These are phyloP conservation scores for Pangasius macronema DNA, from an alignment of 2,797 vertebrate species.

Conservation along the genomic window DNA sequence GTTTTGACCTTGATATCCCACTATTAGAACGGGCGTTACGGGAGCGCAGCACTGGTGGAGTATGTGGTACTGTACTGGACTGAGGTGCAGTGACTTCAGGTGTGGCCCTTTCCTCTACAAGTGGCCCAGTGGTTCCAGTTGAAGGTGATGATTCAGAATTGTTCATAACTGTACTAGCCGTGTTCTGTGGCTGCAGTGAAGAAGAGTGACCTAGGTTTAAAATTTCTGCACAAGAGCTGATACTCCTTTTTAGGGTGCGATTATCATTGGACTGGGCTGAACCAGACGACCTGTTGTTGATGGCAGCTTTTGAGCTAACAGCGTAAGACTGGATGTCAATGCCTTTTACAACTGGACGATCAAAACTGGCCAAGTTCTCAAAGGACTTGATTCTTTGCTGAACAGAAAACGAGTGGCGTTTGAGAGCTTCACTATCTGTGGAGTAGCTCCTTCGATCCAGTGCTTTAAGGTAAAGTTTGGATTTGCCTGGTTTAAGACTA, in stretches of 20 bases:
- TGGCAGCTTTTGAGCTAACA: constrained; percentile 71
- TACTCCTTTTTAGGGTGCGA: constrained; percentile 73
- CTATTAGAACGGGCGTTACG: constrained; percentile 67
- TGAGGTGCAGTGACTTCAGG: constrained; percentile 29
- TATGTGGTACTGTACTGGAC: constrained; percentile 32
- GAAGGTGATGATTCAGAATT: constrained; percentile 53
- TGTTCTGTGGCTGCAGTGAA: constrained; percentile 63
- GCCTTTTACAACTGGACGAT: constrained; percentile 76
- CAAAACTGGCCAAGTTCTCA: constrained; percentile 89
- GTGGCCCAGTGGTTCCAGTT: constrained; percentile 38
- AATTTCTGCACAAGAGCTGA: constrained; percentile 80
- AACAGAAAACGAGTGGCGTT: constrained; percentile 87
- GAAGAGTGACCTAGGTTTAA: constrained; percentile 60
- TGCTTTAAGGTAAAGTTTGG: constrained; percentile 65
- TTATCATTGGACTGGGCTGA: constrained; percentile 67
- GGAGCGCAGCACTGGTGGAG: constrained; percentile 69
- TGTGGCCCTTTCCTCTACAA: constrained; percentile 23
- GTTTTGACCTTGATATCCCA: constrained; percentile 72
- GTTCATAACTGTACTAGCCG: constrained; percentile 55
- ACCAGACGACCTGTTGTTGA: constrained; percentile 80
- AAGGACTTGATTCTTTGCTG: constrained; percentile 95
- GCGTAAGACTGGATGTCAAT: constrained; percentile 75
- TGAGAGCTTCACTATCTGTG: constrained; percentile 75
- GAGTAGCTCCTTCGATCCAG: constrained; percentile 75
- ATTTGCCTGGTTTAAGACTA: constrained; percentile 54